Base-by-base conservation (phyloP, 1,140 invertebrate species). In the Habropoda laboriosa region DNA sequence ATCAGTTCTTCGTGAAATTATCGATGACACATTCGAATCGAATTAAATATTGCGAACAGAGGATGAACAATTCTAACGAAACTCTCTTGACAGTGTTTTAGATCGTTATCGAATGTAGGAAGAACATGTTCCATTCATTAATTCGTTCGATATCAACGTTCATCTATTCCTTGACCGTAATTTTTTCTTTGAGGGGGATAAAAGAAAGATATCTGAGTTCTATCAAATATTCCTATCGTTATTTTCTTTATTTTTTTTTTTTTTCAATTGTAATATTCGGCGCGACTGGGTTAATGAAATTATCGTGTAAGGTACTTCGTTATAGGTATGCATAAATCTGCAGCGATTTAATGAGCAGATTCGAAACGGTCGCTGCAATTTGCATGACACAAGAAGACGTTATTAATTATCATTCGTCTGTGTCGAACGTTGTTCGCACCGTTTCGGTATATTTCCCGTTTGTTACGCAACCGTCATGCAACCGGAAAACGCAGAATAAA, bases 401-500 rank as follows among this genome's bases (percentile, higher is more conserved):
- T 47, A 53, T 68, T 68, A 55, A 57, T 76, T 76, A 32, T 55
- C 49, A 35, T 51, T 53, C 38, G 30, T 30, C 38, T 27, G 8
- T 24, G 40, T 18, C 55, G 32, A 55, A 40, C 18, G 42, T 35
- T 64, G 47, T 53, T 32, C 24, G 30, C 35, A n/a, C 8, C 21
- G 35, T 38, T 24, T 38, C 24, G 66, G 7, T n/a, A 6, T 60
- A 45, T 78, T 35, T 49, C 35, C 18, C 21, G 6, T 27, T 49
- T 7, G 51, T 78, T 78, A 10, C 66, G 32, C n/a, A 67, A 76
- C 40, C 3, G n/a, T 30, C 60, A 32, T 38, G 61, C 38, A 58
- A 60, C 60, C 51, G 66, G 66, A 60, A 78, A 68, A 60, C 66
- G 57, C 47, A 40, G 66, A 58, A 30, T 24, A n/a, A 12, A 49